Evolutionary conservation across 92 coral and sea anemone genomes (phyloP), one percentile per base, ranked within the genome.

Genomic region (Porites rus): DNA sequence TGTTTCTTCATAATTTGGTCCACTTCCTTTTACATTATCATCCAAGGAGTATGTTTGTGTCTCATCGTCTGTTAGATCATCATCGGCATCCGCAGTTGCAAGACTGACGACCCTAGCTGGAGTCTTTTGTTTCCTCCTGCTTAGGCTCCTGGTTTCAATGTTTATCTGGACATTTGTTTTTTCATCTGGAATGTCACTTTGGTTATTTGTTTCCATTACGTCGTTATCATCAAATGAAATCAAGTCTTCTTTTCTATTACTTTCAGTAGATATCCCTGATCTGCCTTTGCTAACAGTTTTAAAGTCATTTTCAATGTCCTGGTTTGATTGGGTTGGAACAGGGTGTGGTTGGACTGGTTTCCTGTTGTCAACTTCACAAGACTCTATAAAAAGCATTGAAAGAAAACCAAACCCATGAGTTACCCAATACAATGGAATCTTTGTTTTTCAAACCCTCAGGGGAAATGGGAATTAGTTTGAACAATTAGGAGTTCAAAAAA

Each of bases 11-110:
- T 74, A 73, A 50, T 28, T 53, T 25, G 38, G 61, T 19, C 80
- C 86, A 82, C 13, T 72, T 58, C 78, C 71, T 38, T 60, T 51
- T 43, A 74, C 61, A 19, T 64, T 83, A 13, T 73, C 80, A 25
- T 64, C 73, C 0, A 50, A 19, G 50, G 87, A 83, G 64, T 83
- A 83, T 14, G 80, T 19, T 74, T 85, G 87, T 43, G 93, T 90
- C 58, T 90, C 93, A 76, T 90, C 93, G 80, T 85, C 90, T 54
- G 84, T 86, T 14, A 76, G 68, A 65, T 83, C 91, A 83, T 85
- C 79, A 78, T 84, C 89, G 53, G 75, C 77, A 25, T 58, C 78
- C 2, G 17, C 19, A 22, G n/a, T 43, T 18, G 63, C 24, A 12
- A 22, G 74, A 74, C 31, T 66, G 3, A 62, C 74, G 50, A 74